Evolutionary conservation across 2,888 invertebrate genomes (phyloP).

Genomic region (Orthosia cruda): DNA sequence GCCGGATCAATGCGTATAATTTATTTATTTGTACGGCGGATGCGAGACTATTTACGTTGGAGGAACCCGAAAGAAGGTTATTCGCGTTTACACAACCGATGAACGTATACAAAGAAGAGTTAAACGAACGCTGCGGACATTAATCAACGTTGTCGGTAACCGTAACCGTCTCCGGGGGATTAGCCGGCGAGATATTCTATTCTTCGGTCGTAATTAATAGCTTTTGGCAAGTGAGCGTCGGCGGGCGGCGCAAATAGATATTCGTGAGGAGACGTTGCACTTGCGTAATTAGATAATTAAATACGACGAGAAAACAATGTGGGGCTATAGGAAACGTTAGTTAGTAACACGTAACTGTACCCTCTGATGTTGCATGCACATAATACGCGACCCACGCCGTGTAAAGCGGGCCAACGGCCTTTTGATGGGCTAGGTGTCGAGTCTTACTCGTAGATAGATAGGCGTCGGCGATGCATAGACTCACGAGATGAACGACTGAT

Average conservation of each 20-base stretch:
- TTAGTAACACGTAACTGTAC: constrained; percentile 82
- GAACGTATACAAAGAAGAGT: constrained; percentile 86
- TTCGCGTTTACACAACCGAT: constrained; percentile 85
- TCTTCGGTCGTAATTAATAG: constrained; percentile 90
- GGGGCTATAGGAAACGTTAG: constrained; percentile 81
- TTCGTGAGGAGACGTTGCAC: constrained; percentile 83
- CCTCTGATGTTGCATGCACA: constrained; percentile 79
- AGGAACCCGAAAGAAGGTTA: constrained; percentile 87
- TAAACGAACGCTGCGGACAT: constrained; percentile 88
- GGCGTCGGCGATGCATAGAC: constrained; percentile 69
- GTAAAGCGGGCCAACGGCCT: constrained; percentile 87
- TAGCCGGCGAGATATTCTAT: constrained; percentile 90
- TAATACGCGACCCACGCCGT: constrained; percentile 85
- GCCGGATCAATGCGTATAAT: constrained; percentile 82
- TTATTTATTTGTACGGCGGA: constrained; percentile 86
- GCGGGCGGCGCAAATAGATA: constrained; percentile 84
- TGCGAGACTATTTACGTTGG: constrained; percentile 83
- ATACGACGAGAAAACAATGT: constrained; percentile 83
- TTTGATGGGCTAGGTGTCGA: constrained; percentile 78
- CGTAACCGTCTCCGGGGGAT: constrained; percentile 90
- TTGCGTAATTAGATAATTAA: constrained; percentile 88
- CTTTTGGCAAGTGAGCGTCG: constrained; percentile 90
- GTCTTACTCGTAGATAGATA: constrained; percentile 60
- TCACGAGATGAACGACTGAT: constrained; percentile 73
- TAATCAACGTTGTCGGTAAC: constrained; percentile 91